These are phyloP conservation scores for Drosophila ananassae DNA, from an alignment of 1,140 invertebrate genomes.

Conservation along the genomic window DNA sequence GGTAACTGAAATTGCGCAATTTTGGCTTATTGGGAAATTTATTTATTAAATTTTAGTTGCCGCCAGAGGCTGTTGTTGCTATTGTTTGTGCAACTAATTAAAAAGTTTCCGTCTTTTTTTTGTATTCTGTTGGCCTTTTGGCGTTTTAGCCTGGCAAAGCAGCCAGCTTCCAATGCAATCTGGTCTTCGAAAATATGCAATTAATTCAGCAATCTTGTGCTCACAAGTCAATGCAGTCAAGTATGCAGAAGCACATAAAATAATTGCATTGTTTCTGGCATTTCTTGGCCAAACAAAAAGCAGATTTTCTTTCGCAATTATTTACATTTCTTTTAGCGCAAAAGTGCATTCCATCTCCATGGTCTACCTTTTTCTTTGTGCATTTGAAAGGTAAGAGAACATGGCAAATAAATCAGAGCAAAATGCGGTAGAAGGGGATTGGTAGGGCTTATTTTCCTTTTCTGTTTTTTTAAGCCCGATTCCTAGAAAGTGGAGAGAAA, in stretches of 20 bases:
- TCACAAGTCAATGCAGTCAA: constrained; percentile 47
- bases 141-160: constrained; percentile 4
- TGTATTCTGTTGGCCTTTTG: constrained; percentile 20
- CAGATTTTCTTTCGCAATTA: constrained; percentile 50
- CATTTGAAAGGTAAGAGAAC: constrained; percentile 74
- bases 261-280: constrained; percentile 74
- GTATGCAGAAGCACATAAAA: constrained; percentile 41
- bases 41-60: constrained; percentile 74
- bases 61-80: constrained; percentile 30
- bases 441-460: neutral
- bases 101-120: constrained; percentile 59
- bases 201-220: constrained; percentile 59
- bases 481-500: constrained; percentile 33
- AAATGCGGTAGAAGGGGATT: constrained; percentile 1
- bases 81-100: constrained; percentile 72
- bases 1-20: constrained; percentile 50
- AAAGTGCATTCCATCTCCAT: constrained; percentile 23
- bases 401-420: constrained; percentile 67
- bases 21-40: constrained; percentile 80
- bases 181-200: constrained; percentile 66
- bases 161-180: constrained; percentile 7
- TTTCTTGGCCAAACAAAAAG: constrained; percentile 37
- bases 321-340: constrained; percentile 63
- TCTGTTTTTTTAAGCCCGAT: constrained; percentile 6
- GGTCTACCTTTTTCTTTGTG: constrained; percentile 50